A percentile compares a stretch with the other conserved stretches of the same genome.
These are phyloP conservation scores for Zaprionus camerounensis DNA, from an alignment of 1,140 invertebrate genomes.

Conservation along the genomic window DNA sequence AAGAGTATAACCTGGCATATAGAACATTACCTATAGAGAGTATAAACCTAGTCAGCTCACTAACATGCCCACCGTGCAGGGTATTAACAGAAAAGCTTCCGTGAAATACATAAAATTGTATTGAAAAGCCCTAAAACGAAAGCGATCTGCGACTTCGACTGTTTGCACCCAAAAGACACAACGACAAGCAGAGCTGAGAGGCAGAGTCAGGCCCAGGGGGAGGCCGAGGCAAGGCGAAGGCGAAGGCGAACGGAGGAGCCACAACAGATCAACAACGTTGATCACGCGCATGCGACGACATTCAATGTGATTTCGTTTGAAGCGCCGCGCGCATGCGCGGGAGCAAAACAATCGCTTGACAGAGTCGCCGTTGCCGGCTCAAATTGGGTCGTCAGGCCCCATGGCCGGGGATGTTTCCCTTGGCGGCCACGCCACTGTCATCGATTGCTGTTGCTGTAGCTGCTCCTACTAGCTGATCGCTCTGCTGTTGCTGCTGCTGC, in stretches of 20 bases:
- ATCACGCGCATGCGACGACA: constrained; percentile 82
- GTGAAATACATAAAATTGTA: constrained; percentile 68
- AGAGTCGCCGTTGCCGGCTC: constrained; percentile 43
- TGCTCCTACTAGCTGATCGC: constrained; percentile 49
- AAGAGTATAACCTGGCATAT: too few relatives aligned
- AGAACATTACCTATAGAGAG: background rate
- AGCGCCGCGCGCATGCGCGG: constrained; percentile 78
- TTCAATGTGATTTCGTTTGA: constrained; percentile 83
- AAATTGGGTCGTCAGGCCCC: constrained; percentile 58
- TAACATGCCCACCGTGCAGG: constrained; percentile 16
- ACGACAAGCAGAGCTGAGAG: background rate
- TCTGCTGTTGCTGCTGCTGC: constrained; percentile 11
- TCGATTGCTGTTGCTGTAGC: constrained; percentile 17
- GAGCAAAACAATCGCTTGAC: constrained; percentile 79
- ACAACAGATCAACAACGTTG: constrained; percentile 79
- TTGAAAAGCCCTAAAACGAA: constrained; percentile 79
- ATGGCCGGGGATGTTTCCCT: constrained; percentile 56
- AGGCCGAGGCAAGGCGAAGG: background rate
- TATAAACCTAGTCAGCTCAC: background rate
- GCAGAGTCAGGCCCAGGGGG: background rate
- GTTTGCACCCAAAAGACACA: constrained; percentile 67
- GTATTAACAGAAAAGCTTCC: constrained; percentile 58
- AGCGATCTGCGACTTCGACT: constrained; percentile 45
- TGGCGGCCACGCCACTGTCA: constrained; percentile 57
- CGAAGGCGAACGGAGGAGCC: background rate